These are phyloP conservation scores for Oryzias melastigma DNA, from an alignment of 2,113 vertebrate species.

Conservation along the genomic window DNA sequence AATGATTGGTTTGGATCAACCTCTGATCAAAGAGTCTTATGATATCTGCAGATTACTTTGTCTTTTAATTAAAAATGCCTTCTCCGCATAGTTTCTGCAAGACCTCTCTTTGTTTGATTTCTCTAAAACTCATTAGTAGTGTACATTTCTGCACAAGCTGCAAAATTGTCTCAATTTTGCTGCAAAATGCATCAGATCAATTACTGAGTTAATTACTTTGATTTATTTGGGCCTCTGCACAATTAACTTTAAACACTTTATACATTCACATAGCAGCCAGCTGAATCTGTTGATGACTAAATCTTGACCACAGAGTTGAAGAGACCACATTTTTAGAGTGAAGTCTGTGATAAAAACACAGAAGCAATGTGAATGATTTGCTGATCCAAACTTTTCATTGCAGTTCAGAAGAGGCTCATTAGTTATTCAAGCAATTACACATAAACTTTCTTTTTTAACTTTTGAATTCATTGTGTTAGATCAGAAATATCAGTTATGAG, in stretches of 20 bases:
- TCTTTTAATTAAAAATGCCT: constrained; percentile 53
- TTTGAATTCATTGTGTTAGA: too few species aligned
- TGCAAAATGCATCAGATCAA: constrained; percentile 63
- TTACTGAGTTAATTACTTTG: constrained; percentile 71
- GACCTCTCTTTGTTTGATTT: constrained; percentile 36
- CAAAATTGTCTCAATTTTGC: constrained; percentile 61
- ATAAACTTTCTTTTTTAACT: too few species aligned
- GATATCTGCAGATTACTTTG: not conserved
- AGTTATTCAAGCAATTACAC: too few species aligned
- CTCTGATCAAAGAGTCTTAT: constrained; percentile 32
- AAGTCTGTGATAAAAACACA: constrained; percentile 38
- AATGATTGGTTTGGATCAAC: constrained; percentile 19
- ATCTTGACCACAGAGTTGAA: constrained; percentile 26
- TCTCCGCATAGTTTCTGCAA: constrained; percentile 45
- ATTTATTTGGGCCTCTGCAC: constrained; percentile 62
- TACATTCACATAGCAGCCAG: constrained; percentile 45
- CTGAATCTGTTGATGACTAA: constrained; percentile 43
- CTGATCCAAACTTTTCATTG: too few species aligned
- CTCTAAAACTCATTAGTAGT: constrained; percentile 16
- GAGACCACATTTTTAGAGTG: constrained; percentile 21
- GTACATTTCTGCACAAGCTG: constrained; percentile 49
- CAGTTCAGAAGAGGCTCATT: too few species aligned
- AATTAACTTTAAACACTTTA: constrained; percentile 44
- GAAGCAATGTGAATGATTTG: constrained; percentile 35
- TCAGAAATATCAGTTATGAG: too few species aligned